Base-by-base conservation (phyloP, 2,888 invertebrate genomes). In the Acrocyrtus sp. region DNA sequence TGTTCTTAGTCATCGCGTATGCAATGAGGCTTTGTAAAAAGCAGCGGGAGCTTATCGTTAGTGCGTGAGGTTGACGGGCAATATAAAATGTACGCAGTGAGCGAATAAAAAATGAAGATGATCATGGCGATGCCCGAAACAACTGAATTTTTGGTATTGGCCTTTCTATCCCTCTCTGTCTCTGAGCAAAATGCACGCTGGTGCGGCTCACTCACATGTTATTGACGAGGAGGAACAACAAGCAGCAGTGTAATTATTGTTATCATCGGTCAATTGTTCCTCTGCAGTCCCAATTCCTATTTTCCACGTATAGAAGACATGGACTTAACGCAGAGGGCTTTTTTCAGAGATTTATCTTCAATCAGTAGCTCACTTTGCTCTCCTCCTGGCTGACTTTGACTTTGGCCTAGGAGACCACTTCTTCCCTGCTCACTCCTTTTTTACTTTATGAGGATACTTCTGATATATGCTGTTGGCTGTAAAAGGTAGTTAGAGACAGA, bases 321-420 rank as follows among this genome's bases (percentile, higher is more conserved):
- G 21, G 22, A 22, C 19, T 50, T 6, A 8, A 50, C 4, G 24
- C 19, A 10, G 21, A 34, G 29, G 21, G 48, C 17, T 34, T 26
- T 22, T 19, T 24, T 26, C 15, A 8, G 2, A 50, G 24, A n/a
- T n/a, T 22, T 50, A 19, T 6, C 48, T 12, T 48, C 48, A 19
- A 22, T 15, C 27, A 58, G 1, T 60, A 41, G 39, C 47, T 53
- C 27, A 43, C 26, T 41, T 8, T 48, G 53, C 43, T 26, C n/a
- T 22, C 43, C 51, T 27, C 6, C 51, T 58, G 19, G 27, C n/a
- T 43, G 58, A 27, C 58, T 57, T 51, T 68, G 60, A 60, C 60
- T 68, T 68, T 68, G 58, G 57, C 67, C 60, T 68, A 29, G 45
- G n/a, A n/a, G n/a, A n/a, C n/a, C n/a, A n/a, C n/a, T 21, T 51